Conservation (phyloP, 2,797 vertebrate genomes). For the Anas bernieri region DNA sequence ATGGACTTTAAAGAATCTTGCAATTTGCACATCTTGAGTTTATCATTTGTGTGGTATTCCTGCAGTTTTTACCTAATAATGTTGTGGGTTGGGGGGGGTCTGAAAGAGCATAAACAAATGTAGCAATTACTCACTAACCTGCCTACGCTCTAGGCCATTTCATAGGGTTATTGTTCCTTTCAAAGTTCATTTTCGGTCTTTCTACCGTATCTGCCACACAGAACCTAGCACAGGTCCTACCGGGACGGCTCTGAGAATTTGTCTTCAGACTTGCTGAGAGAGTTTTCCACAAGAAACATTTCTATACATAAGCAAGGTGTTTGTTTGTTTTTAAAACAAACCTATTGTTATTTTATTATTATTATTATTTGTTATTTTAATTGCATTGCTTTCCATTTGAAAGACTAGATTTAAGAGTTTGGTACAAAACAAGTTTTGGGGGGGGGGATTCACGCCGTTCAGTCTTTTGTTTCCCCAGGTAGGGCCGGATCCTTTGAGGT, state of each 20-base stretch:
- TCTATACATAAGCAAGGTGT: conserved; percentile 75
- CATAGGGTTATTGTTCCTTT: conserved; percentile 80
- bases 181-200: conserved; percentile 77
- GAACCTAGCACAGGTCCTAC: conserved; percentile 74
- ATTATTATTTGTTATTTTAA: conserved; percentile 77
- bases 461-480: conserved; percentile 68
- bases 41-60: conserved; percentile 86
- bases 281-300: conserved; percentile 77
- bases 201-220: conserved; percentile 78
- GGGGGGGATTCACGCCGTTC: conserved; percentile 1
- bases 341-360: conserved; percentile 70
- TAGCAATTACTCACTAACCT: conserved; percentile 92
- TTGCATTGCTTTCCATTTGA: conserved; percentile 71
- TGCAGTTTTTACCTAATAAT: conserved; percentile 86
- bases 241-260: conserved; percentile 79
- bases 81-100: conserved; percentile 80
- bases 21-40: conserved; percentile 98
- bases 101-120: conserved; percentile 87
- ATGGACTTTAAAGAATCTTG: conserved; percentile 97
- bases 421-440: conserved; percentile 75
- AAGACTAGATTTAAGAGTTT: conserved; percentile 74
- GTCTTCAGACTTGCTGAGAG: conserved; percentile 78
- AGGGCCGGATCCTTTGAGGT: conserved; percentile 50
- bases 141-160: conserved; percentile 80
- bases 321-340: conserved; percentile 74